These are phyloP conservation scores for Drosophila kuntzei DNA, from an alignment of 2,888 invertebrate species.

Conservation along the genomic window DNA sequence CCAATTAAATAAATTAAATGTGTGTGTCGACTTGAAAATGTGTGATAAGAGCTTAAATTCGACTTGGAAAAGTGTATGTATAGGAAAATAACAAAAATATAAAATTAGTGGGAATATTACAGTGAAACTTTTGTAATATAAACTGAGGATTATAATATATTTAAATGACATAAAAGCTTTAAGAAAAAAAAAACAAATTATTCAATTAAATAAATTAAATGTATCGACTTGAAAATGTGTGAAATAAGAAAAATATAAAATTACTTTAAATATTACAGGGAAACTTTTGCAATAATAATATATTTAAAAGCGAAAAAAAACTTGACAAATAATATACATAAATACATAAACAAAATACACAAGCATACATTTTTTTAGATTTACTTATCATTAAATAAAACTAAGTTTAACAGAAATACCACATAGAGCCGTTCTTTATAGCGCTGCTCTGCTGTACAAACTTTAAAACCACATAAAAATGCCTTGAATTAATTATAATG, in stretches of 20 bases:
- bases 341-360: no score
- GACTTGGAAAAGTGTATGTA: not conserved
- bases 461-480: not conserved
- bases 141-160: no score
- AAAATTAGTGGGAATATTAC: not conserved
- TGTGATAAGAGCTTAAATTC: not conserved
- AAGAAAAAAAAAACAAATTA: conserved; percentile 26
- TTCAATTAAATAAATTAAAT: conserved; percentile 51
- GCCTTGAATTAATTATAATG: not conserved
- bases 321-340: not conserved
- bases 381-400: not conserved
- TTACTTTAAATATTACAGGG: not conserved
- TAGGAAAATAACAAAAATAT: not conserved
- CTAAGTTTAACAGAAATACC: not conserved
- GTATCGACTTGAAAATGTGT: conserved; percentile 8
- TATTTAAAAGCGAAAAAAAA: no score
- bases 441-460: no score
- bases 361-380: no score
- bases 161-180: no score
- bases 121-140: no score
- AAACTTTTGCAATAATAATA: no score
- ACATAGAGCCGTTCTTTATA: no score
- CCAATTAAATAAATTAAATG: conserved; percentile 50
- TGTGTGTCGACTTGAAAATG: conserved; percentile 9
- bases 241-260: not conserved